These are phyloP conservation scores for Pseudopleuronectes americanus DNA, from an alignment of 2,797 vertebrate genomes.

Conservation along the genomic window DNA sequence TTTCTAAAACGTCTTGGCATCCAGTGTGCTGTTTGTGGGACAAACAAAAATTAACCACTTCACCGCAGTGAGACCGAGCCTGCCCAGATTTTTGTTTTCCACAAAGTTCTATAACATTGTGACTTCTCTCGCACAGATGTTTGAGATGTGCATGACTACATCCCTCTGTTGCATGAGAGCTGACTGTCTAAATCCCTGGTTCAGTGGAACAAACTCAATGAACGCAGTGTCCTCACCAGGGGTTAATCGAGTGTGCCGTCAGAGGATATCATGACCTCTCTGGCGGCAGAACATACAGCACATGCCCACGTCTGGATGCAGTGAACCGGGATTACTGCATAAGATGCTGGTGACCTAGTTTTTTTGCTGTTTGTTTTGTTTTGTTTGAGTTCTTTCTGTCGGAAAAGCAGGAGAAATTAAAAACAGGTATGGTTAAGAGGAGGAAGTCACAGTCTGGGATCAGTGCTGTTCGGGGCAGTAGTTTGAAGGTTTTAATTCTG, in stretches of 20 bases:
- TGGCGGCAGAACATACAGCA: conserved; percentile 80
- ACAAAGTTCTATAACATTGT: conserved; percentile 29
- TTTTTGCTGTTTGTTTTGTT: conserved; percentile 71
- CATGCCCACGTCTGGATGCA: conserved; percentile 77
- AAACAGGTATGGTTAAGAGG: conserved; percentile 60
- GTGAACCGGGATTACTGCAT: conserved; percentile 84
- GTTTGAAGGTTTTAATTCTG: conserved; percentile 79
- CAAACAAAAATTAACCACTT: conserved; percentile 27
- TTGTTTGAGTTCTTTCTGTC: conserved; percentile 55
- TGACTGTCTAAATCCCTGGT: conserved; percentile 63
- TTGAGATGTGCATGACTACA: conserved; percentile 52
- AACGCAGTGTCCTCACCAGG: conserved; percentile 71
- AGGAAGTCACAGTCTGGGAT: conserved; percentile 69
- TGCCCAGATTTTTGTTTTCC: conserved; percentile 1
- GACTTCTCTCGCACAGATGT: conserved; percentile 59
- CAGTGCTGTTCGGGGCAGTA: conserved; percentile 71
- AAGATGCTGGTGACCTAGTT: conserved; percentile 86
- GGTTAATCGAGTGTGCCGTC: conserved; percentile 79
- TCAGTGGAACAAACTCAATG: conserved; percentile 54
- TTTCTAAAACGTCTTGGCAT: conserved; percentile 7
- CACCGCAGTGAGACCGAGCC: conserved; percentile 18
- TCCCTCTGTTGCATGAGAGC: conserved; percentile 55
- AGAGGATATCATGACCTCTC: conserved; percentile 82
- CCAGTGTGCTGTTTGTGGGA: background rate
- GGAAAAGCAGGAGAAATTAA: conserved; percentile 65